Percentiles rank a stretch among this genome's conserved stretches.
phyloP scores from a whole-genome alignment of 2,797 vertebrate genomes.

The Manis javanica region DNA sequence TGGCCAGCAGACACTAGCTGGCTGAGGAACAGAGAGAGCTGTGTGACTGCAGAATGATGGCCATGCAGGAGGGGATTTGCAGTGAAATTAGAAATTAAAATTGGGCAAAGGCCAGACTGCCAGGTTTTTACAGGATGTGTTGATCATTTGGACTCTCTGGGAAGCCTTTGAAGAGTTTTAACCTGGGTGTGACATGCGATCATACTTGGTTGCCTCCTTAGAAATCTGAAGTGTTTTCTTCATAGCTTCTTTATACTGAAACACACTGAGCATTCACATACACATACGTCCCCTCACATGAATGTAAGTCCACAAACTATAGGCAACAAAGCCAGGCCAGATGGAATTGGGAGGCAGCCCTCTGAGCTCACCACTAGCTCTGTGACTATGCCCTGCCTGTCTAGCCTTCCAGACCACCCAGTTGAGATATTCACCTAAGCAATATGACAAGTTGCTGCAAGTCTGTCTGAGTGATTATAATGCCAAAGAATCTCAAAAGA shows the following conservation, averaged over 20 bases:
- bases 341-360: not conserved
- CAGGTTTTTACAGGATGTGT: not conserved
- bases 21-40: not conserved
- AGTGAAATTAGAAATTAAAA: not conserved
- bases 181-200: not conserved
- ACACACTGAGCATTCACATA: not conserved
- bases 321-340: not conserved
- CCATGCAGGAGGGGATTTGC: fast-evolving
- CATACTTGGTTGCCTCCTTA: not conserved
- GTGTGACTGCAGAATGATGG: not conserved
- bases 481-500: not conserved
- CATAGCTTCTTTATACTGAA: not conserved
- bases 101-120: not conserved
- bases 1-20: not conserved
- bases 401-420: not conserved
- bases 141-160: not conserved
- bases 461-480: not conserved
- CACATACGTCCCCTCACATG: no score
- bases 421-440: not conserved
- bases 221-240: not conserved
- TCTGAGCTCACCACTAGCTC: no score
- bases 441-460: fast-evolving
- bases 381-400: fast-evolving
- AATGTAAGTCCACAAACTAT: not conserved
- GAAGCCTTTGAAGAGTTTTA: not conserved